Evolutionary conservation across 2,113 vertebrate species (phyloP), one percentile per base, ranked within the genome.

Genomic region (Hepsetus odoe): DNA sequence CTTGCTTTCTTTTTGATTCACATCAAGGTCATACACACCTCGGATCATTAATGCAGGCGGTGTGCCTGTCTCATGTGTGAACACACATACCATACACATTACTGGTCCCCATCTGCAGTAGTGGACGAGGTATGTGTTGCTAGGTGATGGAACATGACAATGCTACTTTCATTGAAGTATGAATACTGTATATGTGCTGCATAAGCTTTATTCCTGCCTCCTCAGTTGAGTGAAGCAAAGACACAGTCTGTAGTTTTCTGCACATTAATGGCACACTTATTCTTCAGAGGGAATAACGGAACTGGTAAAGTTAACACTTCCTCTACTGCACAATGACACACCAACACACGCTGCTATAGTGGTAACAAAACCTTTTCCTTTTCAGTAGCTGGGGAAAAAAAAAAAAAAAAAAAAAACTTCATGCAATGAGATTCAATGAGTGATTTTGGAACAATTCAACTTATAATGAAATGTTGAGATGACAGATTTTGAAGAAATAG

Each of bases 1-100:
- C 35, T 24, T 80, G 30, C 53, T 5, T 8, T 59, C 28, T 84
- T 22, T 76, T 16, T 33, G 5, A 75, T 77, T 86, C 38, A 79
- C 79, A 40, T 68, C 80, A 86, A 89, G 88, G 89, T 91, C 87
- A 86, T 10, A 32, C 18, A 42, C 74, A 68, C 11, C 20, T 74
- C 20, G 38, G 72, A 83, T 67, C 71, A 74, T 44, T 42, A 81
- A 56, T 42, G 65, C 51, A 64, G 32, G 38, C 40, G 44, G 76
- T 18, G 22, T 14, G 49, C 14, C 30, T 58, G 46, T 58, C 58
- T 51, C 24, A 46, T 59, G 33, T 18, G 24, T 33, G 38, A 33
- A 55, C 56, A 42, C 68, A 59, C 51, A 66, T 56, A 74, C 73
- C 59, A 51, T 42, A 77, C 65, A 42, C 59, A 58, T 44, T 28